These are phyloP conservation scores for Lepidurus apus DNA, from an alignment of 1,140 invertebrate genomes.

Conservation along the genomic window DNA sequence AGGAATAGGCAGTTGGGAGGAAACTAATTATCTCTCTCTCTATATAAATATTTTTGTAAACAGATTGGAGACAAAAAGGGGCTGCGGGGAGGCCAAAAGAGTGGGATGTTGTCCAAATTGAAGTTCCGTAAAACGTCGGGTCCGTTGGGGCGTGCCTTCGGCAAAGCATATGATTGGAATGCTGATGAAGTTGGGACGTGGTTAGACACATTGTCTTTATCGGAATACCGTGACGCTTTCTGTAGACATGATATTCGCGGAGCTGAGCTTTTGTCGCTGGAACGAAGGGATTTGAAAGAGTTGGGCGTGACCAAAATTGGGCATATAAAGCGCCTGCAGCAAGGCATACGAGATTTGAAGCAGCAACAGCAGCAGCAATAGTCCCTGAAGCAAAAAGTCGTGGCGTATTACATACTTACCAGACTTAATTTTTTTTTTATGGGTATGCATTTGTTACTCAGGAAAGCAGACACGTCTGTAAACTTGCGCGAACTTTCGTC, in stretches of 20 bases:
- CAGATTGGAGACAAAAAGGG: background rate
- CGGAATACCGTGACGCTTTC: conserved; percentile 75
- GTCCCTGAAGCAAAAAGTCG: background rate
- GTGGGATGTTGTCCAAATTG: background rate
- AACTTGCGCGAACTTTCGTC: background rate
- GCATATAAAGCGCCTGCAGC: conserved; percentile 87
- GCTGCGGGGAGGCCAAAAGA: background rate
- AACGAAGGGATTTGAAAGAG: conserved; percentile 78
- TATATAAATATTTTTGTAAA: background rate
- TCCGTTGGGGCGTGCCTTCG: background rate
- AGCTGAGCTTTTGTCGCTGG: conserved; percentile 76
- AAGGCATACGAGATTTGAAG: conserved; percentile 81
- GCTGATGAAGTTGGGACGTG: conserved; percentile 60
- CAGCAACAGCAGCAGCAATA: conserved; percentile 18
- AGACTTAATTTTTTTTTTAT: conserved; percentile 1
- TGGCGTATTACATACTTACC: background rate
- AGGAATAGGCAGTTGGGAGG: background rate
- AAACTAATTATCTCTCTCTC: background rate
- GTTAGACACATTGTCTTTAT: conserved; percentile 79
- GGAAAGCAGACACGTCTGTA: background rate
- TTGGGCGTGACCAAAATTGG: conserved; percentile 86
- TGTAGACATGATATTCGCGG: conserved; percentile 85
- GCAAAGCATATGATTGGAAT: conserved; percentile 46
- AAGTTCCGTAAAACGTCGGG: background rate
- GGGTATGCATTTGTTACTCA: conserved; percentile 21